A percentile compares a stretch with the other conserved stretches of the same genome.
Evolutionary conservation across 2,797 vertebrate species (phyloP).

Genomic region (Cyclopterus lumpus): DNA sequence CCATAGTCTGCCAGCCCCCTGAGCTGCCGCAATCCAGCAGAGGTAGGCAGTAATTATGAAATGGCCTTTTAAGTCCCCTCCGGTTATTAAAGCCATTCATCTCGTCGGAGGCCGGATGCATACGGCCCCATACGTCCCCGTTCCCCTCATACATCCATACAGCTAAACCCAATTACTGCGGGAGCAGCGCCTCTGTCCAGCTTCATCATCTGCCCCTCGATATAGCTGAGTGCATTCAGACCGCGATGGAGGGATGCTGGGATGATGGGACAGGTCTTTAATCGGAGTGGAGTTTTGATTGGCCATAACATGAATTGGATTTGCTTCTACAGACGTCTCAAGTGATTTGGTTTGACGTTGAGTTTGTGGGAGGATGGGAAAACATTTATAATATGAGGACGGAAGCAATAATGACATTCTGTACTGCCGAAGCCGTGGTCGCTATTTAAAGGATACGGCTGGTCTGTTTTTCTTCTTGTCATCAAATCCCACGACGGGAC

Average conservation of each 20-base stretch:
- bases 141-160: slow-evolving; percentile 61
- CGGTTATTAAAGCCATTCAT: slow-evolving; percentile 73
- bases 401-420: neutral
- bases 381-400: neutral
- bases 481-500: neutral
- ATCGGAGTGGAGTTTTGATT: slow-evolving; percentile 63
- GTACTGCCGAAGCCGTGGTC: neutral
- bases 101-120: slow-evolving; percentile 59
- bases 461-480: slow-evolving; percentile 9
- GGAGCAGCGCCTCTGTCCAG: slow-evolving; percentile 45
- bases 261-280: slow-evolving; percentile 52
- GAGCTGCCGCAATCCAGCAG: slow-evolving; percentile 55
- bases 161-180: slow-evolving; percentile 70
- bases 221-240: slow-evolving; percentile 50
- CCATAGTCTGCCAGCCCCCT: slow-evolving; percentile 39
- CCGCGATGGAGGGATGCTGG: slow-evolving; percentile 27
- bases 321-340: slow-evolving; percentile 39
- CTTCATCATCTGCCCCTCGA: slow-evolving; percentile 42
- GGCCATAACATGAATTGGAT: slow-evolving; percentile 53
- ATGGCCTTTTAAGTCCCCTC: slow-evolving; percentile 76
- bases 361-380: slow-evolving; percentile 19
- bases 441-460: neutral
- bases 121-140: slow-evolving; percentile 54
- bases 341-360: slow-evolving; percentile 37
- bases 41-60: slow-evolving; percentile 77